Base-by-base conservation (phyloP, 2,113 vertebrate genomes). In the Varanus komodoensis region DNA sequence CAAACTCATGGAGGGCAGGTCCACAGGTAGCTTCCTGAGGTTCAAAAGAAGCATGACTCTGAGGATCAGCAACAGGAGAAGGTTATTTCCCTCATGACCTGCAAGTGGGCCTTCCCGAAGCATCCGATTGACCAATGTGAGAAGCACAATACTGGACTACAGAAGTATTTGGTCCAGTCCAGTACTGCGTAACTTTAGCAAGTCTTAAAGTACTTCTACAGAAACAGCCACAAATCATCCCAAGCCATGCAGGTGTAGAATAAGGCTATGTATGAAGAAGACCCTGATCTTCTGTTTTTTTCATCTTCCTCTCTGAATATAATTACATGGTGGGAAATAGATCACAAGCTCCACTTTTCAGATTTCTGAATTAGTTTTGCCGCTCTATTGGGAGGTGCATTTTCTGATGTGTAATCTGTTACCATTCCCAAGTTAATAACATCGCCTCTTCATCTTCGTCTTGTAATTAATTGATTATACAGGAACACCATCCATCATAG, bases 401-500 rank as follows among this genome's bases (percentile, higher is more conserved):
- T 88, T 78, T 75, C 90, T 94, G 8, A 89, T 19, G 29, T 89
- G 87, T 89, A 93, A 93, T 93, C 68, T 92, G 69, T 90, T 93
- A 29, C 48, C 77, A 1, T 89, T 93, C 73, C 87, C 64, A 78
- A 92, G 82, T 29, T 88, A 93, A 94, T 64, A 94, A 57, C 44
- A 87, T 86, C 80, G 17, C 73, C 4, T 91, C 77, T 93, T 93
- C 94, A 85, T 82, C 89, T 90, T 95, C 86, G 17, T 90, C 38
- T 38, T 91, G 50, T 91, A 94, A 94, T 93, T 96, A 95, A 95
- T 89, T 0, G 8, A 95, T 87, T 87, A 93, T 93, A 84, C 89
- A 86, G 90, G 94, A 92, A 89, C 6, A 84, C 32, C 78, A 95
- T 92, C 84, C 89, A 89, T 94, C 50, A 94, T 87, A 90, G 44